Evolutionary conservation across 2,888 invertebrate genomes (phyloP), one percentile per base, ranked within the genome.

Genomic region (Amblyjoppa proteus): DNA sequence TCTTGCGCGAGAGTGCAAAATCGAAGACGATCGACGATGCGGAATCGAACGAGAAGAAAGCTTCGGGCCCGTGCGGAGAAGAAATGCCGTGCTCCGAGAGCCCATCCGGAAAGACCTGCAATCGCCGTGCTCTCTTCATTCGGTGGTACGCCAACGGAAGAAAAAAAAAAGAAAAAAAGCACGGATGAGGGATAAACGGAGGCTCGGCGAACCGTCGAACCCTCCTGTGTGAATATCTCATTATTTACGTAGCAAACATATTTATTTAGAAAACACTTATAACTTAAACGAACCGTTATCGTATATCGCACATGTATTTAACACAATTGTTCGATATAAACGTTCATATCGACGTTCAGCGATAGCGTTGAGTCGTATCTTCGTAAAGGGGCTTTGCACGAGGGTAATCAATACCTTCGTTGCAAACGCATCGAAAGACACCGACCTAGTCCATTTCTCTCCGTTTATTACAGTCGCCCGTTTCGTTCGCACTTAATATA

Each of bases 261-360:
- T 83, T 83, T 83, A 74, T 61, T 83, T 74, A 51, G n/a, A 79
- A 74, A 78, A 83, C 73, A 83, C 56, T 77, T 73, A 78, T 68
- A 61, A 74, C 49, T 78, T 64, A 56, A 51, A 71, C 64, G 20
- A 25, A 49, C 16, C 16, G 61, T 51, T 70, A 58, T 74, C n/a
- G 66, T 20, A 69, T 83, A 78, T 73, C 6, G 68, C 58, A 69
- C 28, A 77, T 58, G 53, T 66, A 74, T 38, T 61, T 61, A 31
- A n/a, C 31, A 61, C 49, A 31, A 75, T 38, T n/a, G 9, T 9
- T 45, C n/a, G 74, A 75, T 31, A 70, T 68, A 49, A 73, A 49
- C 20, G 45, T 70, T 83, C 25, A 25, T 71, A n/a, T 51, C 20
- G 38, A 45, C 31, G 16, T 25, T 64, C 31, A 64, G n/a, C 49